phyloP scores from a whole-genome alignment of 2,797 vertebrate genomes.

The Centroberyx gerrardi region DNA sequence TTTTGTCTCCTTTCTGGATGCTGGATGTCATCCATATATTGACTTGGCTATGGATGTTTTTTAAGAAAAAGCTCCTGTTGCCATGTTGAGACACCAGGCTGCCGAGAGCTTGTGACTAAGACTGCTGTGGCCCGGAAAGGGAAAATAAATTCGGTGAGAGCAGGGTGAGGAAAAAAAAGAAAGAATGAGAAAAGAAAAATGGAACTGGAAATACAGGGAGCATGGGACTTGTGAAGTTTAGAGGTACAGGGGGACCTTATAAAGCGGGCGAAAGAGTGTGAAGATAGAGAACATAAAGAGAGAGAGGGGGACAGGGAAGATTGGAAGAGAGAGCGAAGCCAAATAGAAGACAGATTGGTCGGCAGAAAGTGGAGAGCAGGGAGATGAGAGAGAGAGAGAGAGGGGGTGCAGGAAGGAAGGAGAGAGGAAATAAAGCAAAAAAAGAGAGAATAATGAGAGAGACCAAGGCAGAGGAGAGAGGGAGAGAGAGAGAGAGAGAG shows the following conservation, averaged over 20 bases:
- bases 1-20: neutral
- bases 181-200: conserved; percentile 47
- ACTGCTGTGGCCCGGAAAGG: conserved; percentile 48
- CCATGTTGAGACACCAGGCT: conserved; percentile 30
- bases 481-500: conserved; percentile 17
- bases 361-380: conserved; percentile 53
- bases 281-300: conserved; percentile 73
- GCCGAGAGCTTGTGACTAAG: conserved; percentile 39
- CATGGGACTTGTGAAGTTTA: conserved; percentile 75
- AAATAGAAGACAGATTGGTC: conserved; percentile 73
- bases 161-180: conserved; percentile 30
- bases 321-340: conserved; percentile 71
- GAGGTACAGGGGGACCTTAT: conserved; percentile 76
- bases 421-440: conserved; percentile 29
- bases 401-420: conserved; percentile 35
- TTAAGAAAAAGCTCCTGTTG: conserved; percentile 32
- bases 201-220: conserved; percentile 52
- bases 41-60: conserved; percentile 13
- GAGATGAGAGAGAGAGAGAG: conserved; percentile 47
- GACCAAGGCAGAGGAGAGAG: conserved; percentile 29
- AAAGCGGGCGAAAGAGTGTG: conserved; percentile 71
- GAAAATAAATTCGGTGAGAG: conserved; percentile 55
- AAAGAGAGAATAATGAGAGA: conserved; percentile 36
- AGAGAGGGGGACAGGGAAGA: conserved; percentile 57
- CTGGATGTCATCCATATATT: conserved; percentile 17